Conservation (phyloP, 2,113 vertebrate species). For the Excalfactoria chinensis region DNA sequence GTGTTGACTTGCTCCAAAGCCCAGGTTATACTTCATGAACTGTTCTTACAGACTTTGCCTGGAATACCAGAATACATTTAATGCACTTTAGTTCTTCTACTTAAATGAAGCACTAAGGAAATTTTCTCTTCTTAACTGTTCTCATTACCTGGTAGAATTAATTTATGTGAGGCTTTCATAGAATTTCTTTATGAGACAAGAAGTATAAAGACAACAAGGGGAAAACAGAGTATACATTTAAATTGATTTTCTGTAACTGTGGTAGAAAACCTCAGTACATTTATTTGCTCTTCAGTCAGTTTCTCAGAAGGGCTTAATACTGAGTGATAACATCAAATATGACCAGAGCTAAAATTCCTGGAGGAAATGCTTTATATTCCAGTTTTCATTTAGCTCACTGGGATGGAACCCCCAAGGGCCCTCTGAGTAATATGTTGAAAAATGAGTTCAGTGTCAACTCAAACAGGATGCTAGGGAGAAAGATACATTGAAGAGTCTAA, state of each 20-base stretch:
- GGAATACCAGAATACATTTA: not conserved
- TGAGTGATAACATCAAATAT: not conserved
- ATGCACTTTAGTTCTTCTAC: not conserved
- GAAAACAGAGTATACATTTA: not conserved
- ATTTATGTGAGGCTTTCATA: not conserved
- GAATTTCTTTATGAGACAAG: not conserved
- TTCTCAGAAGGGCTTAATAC: not conserved
- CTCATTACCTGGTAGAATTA: not conserved
- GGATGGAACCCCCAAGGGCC: not conserved
- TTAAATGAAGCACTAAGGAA: not conserved
- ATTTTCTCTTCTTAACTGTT: not conserved
- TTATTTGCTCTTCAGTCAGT: not conserved
- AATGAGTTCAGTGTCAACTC: not conserved
- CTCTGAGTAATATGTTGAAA: not conserved
- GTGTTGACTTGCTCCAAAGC: not conserved
- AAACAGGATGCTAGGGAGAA: not conserved
- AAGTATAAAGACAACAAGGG: not conserved
- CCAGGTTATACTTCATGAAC: fast-evolving
- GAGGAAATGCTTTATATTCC: not conserved
- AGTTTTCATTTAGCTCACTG: not conserved
- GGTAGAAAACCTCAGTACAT: not conserved
- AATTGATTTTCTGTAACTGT: not conserved
- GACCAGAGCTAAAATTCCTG: not conserved
- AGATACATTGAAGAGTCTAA: not conserved
- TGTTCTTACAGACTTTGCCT: not conserved